phyloP scores from a whole-genome alignment of 2,797 vertebrate genomes.

The Ispidina lecontei region DNA sequence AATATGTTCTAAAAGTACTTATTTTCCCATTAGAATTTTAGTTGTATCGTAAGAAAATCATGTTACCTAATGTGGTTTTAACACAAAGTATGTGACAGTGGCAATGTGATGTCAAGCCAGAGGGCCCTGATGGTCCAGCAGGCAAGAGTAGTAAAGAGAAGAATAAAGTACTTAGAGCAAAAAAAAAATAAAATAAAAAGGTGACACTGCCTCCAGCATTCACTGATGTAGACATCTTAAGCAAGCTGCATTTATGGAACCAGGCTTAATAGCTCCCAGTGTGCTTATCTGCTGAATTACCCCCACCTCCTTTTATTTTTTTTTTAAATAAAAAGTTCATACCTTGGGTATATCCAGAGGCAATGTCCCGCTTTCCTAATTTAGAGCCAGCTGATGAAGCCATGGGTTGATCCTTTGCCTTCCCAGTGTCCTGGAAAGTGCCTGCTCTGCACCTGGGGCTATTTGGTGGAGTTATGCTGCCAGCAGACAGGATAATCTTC shows the following conservation, averaged over 20 bases:
- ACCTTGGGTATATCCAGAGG: background rate
- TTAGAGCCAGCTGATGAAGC: background rate
- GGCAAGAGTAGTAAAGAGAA: constrained; percentile 4
- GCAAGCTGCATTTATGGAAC: background rate
- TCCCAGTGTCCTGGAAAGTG: background rate
- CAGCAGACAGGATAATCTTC: constrained; percentile 34
- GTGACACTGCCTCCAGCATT: background rate
- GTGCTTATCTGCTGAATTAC: background rate
- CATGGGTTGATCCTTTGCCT: background rate
- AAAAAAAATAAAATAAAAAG: background rate
- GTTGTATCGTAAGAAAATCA: background rate
- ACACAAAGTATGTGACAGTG: background rate
- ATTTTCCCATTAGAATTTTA: background rate
- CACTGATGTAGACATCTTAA: background rate
- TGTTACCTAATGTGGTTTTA: background rate
- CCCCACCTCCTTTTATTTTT: background rate
- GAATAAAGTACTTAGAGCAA: background rate
- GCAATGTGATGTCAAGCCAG: background rate
- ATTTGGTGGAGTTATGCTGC: constrained; percentile 31
- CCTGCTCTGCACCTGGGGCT: constrained; percentile 13
- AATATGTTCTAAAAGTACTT: background rate
- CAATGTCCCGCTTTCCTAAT: background rate
- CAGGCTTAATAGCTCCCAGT: background rate
- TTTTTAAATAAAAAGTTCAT: background rate
- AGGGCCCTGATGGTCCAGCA: background rate